Conservation (phyloP, 2,113 vertebrate genomes). For the Choloepus hoffmanni region DNA sequence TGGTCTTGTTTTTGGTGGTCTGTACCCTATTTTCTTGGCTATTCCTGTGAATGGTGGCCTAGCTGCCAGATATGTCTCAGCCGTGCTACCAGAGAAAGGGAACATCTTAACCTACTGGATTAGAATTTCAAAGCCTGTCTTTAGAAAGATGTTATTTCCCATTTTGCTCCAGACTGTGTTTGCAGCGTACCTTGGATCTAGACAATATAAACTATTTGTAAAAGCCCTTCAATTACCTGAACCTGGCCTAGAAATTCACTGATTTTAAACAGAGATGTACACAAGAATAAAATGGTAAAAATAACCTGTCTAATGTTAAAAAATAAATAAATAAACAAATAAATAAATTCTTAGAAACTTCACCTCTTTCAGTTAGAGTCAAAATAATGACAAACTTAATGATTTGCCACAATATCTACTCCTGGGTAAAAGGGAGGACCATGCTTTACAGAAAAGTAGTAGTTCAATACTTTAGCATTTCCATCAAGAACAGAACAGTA, state of each 20-base stretch:
- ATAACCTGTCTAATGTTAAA: not conserved
- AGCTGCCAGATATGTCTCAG: conserved; percentile 90
- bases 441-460: conserved; percentile 29
- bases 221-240: conserved; percentile 88
- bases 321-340: too few species aligned
- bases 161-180: conserved; percentile 90
- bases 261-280: conserved; percentile 55
- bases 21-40: conserved; percentile 93
- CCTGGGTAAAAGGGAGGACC: not conserved
- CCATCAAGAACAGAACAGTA: conserved; percentile 8
- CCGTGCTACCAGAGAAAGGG: conserved; percentile 91
- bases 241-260: conserved; percentile 69
- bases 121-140: conserved; percentile 87
- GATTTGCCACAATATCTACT: conserved; percentile 60
- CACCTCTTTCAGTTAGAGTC: conserved; percentile 70
- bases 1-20: conserved; percentile 88
- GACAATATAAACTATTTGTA: conserved; percentile 87
- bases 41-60: conserved; percentile 91
- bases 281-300: conserved; percentile 74
- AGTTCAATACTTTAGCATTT: conserved; percentile 37
- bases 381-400: conserved; percentile 71
- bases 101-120: conserved; percentile 88
- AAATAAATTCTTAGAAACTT: conserved; percentile 71
- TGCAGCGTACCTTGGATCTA: conserved; percentile 89
- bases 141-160: conserved; percentile 89